These are phyloP conservation scores for Molossus alvarezi DNA, from an alignment of 2,797 vertebrate genomes.

Conservation along the genomic window DNA sequence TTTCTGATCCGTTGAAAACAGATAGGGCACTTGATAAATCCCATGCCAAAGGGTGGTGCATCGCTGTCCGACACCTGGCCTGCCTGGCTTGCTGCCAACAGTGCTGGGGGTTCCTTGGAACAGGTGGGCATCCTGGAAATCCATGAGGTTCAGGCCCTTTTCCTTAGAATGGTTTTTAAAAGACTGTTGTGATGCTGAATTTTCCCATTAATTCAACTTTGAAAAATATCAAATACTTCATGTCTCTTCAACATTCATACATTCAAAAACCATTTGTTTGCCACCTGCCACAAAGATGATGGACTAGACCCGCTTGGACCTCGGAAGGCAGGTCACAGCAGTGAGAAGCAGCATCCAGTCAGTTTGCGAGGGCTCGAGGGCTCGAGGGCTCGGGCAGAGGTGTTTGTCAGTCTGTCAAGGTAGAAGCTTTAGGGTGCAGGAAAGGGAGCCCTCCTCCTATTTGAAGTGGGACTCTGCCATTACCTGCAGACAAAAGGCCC, in stretches of 20 bases:
- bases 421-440: not conserved
- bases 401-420: not conserved
- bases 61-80: not conserved
- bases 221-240: not conserved
- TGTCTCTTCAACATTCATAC: not conserved
- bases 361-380: accelerated
- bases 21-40: not conserved
- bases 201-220: not conserved
- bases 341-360: accelerated
- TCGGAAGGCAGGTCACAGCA: not conserved
- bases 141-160: not conserved
- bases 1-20: not conserved
- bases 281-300: not conserved
- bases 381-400: accelerated
- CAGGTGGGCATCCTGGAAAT: not conserved
- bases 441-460: not conserved
- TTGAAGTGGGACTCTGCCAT: too few relatives aligned
- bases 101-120: not conserved
- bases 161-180: not conserved
- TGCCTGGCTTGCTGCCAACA: not conserved
- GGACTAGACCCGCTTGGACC: not conserved
- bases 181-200: not conserved
- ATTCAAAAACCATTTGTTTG: not conserved
- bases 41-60: not conserved
- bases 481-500: not conserved